Conservation (phyloP, 2,888 invertebrate genomes). For the Andrena dorsata region DNA sequence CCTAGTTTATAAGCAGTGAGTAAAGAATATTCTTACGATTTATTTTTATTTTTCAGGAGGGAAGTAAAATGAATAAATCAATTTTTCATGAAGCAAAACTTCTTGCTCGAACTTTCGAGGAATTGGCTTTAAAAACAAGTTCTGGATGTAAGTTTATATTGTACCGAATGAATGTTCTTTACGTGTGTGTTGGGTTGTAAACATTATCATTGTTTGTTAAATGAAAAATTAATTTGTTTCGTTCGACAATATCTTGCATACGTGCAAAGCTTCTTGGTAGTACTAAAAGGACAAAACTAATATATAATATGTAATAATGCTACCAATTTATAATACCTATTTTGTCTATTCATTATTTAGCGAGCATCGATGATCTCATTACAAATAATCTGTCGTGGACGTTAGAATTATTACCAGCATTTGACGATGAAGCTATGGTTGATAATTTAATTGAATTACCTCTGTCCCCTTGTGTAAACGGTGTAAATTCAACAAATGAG, state of each 20-base stretch:
- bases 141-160: conserved; percentile 73
- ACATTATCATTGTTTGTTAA: neutral
- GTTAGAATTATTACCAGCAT: conserved; percentile 77
- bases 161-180: neutral
- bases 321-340: neutral
- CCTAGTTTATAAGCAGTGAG: neutral
- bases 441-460: conserved; percentile 80
- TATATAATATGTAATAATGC: neutral
- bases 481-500: conserved; percentile 10
- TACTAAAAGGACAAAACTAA: too few relatives aligned
- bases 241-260: neutral
- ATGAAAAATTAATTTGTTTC: neutral
- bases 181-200: neutral
- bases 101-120: conserved; percentile 78
- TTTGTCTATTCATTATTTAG: conserved; percentile 38
- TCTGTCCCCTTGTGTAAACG: conserved; percentile 64
- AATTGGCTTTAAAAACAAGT: conserved; percentile 72
- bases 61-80: conserved; percentile 61
- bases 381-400: conserved; percentile 72
- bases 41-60: conserved; percentile 39
- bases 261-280: too few relatives aligned
- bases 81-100: conserved; percentile 77
- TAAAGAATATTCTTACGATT: neutral
- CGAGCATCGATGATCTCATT: conserved; percentile 75
- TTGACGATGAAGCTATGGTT: conserved; percentile 76